Base-by-base conservation (phyloP, 2,888 invertebrate genomes). In the Aspidiotus destructor region DNA sequence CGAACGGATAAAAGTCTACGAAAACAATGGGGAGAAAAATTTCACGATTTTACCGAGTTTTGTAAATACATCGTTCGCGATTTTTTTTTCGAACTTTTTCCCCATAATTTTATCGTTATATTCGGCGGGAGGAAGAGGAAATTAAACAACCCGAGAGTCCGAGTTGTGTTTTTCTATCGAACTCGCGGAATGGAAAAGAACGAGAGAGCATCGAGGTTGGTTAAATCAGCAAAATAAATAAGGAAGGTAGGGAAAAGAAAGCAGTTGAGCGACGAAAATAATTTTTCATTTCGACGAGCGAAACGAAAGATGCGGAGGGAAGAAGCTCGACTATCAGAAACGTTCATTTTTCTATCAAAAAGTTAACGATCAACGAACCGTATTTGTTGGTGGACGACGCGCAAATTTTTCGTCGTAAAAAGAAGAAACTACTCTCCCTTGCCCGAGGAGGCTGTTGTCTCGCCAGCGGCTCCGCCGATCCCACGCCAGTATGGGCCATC, bases 321-420 rank as follows among this genome's bases (percentile, higher is more conserved):
- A 48, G n/a, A 48, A n/a, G 48, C 48, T 28, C 28, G 28, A 28
- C 28, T 48, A 13, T 48, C 48, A 48, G n/a, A 48, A 63, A 63
- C 53, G 65, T 54, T 65, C 65, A 57, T 65, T 65, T 65, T 65
- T 65, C 65, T 65, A 63, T 63, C 48, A 57, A 55, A 63, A 65
- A 65, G 58, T 65, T 65, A 65, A 58, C 67, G 57, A 67, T 60
- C 48, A 58, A 44, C 58, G 67, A 67, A 44, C 42, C 58, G 58
- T 58, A 44, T 67, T 67, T 52, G 41, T 13, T 17, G 48, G 57
- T 65, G 44, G 15, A 11, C 40, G 61, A 44, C 11, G 67, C 58
- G 58, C 48, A 60, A 67, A 67, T 58, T 67, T 67, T 57, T 67
- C 58, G 16, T 58, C 58, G 16, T 16, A 16, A 28, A 8, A 16